Conservation (phyloP, 2,797 vertebrate species). For the Melanotaenia parkinsoni region DNA sequence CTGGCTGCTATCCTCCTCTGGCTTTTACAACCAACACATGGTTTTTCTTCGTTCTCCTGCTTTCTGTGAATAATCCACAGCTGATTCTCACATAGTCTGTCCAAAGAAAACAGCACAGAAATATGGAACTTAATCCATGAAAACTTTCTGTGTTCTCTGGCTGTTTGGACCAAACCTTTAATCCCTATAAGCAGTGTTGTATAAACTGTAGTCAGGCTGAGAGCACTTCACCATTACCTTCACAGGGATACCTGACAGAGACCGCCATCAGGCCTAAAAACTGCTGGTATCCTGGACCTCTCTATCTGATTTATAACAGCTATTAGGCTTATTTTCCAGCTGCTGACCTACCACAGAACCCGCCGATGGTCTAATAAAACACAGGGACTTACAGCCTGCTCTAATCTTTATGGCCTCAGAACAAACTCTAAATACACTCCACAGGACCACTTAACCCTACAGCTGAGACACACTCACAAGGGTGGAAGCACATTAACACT, state of each 20-base stretch:
- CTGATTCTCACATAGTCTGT: too few relatives aligned
- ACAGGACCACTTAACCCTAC: conserved; percentile 26
- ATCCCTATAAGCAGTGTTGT: too few relatives aligned
- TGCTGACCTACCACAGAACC: conserved; percentile 9
- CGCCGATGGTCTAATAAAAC: conserved; percentile 25
- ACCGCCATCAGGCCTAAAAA: too few relatives aligned
- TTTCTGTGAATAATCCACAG: too few relatives aligned
- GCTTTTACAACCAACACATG: too few relatives aligned
- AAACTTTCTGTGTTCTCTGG: too few relatives aligned
- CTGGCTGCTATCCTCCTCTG: not conserved
- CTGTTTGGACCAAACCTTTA: too few relatives aligned
- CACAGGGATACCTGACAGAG: too few relatives aligned
- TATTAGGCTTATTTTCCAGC: conserved; percentile 27
- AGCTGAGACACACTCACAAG: conserved; percentile 11
- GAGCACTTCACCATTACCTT: not conserved
- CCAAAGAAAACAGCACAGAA: too few relatives aligned
- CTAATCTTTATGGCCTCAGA: conserved; percentile 46
- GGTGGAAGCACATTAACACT: not conserved
- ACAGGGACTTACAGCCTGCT: conserved; percentile 15
- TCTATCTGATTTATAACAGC: conserved; percentile 8
- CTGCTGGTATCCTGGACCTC: conserved; percentile 1
- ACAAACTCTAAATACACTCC: conserved; percentile 22
- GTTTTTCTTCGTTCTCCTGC: too few relatives aligned
- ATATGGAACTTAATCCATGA: too few relatives aligned
- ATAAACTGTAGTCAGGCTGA: conserved; percentile 15